Base-by-base conservation (phyloP, 2,888 invertebrate species). In the Drosophila fungiperda region DNA sequence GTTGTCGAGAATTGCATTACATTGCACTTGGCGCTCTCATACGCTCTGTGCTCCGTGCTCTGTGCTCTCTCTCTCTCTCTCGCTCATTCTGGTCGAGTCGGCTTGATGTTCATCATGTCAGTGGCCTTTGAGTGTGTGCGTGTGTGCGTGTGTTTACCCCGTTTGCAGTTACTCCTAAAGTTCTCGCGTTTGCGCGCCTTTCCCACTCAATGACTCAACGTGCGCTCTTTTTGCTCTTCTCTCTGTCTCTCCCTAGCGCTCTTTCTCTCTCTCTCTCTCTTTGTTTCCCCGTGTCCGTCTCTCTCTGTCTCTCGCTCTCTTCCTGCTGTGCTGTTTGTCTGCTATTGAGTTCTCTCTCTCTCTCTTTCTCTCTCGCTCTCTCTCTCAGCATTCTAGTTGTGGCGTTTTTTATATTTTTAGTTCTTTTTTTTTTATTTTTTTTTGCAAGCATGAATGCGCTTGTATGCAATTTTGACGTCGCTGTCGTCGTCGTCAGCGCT, bases 161-260 rank as follows among this genome's bases (percentile, higher is more conserved):
- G 83, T 80, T 84, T 73, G 62, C 61, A 50, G 61, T 63, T 76
- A 75, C 85, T 82, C 80, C 85, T 85, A 85, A 85, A 85, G 85
- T 86, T 86, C 83, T 87, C 86, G 86, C 82, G 80, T 87, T 87
- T 89, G 89, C 86, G 86, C 87, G 77, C 57, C 79, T 61, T 35
- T 63, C 73, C 48, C 81, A 72, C 70, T 75, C 74, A 88, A 76
- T 78, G 70, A 80, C 87, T 88, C 90, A 85, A 89, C 69, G 48
- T 49, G 68, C 64, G 54, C 67, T 61, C 63, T 63, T 52, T 50
- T 53, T 29, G 9, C 49, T 49, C 17, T 63, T 55, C 73, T 61
- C 57, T 42, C 40, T 26, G 29, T 29, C 71, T 38, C 64, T 49
- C 54, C 32, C 58, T 60, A 59, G 55, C 72, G 48, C 60, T 48